Percentiles rank a stretch among this genome's conserved stretches.
Conservation (phyloP, 2,797 vertebrate species). For the Liasis olivaceus region DNA sequence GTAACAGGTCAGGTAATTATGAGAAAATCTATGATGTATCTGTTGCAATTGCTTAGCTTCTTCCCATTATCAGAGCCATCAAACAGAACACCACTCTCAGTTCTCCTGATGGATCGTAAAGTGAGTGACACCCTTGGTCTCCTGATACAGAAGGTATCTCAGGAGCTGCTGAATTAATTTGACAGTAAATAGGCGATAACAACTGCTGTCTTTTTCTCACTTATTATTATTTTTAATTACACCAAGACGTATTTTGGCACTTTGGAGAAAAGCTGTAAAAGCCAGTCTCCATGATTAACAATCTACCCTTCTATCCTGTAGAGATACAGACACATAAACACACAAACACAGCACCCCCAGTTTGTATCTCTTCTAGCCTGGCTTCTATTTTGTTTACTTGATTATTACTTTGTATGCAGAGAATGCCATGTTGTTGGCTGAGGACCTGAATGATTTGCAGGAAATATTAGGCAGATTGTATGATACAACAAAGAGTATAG, state of each 20-base stretch:
- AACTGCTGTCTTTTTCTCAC: slow-evolving; percentile 71
- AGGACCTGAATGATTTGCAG: background rate
- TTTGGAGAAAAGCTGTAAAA: slow-evolving; percentile 81
- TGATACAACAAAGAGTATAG: background rate
- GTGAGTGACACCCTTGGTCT: slow-evolving; percentile 71
- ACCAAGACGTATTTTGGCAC: slow-evolving; percentile 77
- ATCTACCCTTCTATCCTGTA: slow-evolving; percentile 46
- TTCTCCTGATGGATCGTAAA: slow-evolving; percentile 70
- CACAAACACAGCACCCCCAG: background rate
- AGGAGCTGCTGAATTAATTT: slow-evolving; percentile 84
- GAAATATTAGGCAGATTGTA: background rate
- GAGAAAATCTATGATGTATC: slow-evolving; percentile 78
- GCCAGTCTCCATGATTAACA: slow-evolving; percentile 78
- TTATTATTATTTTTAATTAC: slow-evolving; percentile 76
- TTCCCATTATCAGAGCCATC: slow-evolving; percentile 79
- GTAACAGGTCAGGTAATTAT: slow-evolving; percentile 87
- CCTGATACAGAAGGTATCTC: slow-evolving; percentile 76
- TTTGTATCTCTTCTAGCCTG: slow-evolving; percentile 65
- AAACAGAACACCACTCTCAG: slow-evolving; percentile 69
- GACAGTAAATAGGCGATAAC: slow-evolving; percentile 86
- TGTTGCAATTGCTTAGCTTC: slow-evolving; percentile 76
- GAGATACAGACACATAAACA: background rate
- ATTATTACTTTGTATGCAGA: background rate
- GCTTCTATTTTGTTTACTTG: slow-evolving; percentile 83
- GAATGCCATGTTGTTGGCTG: background rate